These are phyloP conservation scores for Drosophila anomalata DNA, from an alignment of 2,888 invertebrate species.

Conservation along the genomic window DNA sequence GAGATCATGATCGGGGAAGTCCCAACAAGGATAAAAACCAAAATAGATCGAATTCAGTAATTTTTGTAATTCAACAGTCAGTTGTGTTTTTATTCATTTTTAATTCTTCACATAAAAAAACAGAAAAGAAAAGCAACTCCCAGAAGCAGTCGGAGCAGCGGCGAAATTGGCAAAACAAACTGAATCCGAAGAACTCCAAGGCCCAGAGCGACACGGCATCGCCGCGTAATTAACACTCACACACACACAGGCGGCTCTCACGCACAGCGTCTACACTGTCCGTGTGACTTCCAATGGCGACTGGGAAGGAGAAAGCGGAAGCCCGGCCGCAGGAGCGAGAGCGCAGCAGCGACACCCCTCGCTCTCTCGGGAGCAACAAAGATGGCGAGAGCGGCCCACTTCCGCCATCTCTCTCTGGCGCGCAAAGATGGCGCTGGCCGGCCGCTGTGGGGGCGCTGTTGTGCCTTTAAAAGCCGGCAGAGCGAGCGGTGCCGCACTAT, in stretches of 20 bases:
- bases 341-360: constrained; percentile 25
- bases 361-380: constrained; percentile 19
- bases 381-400: background rate
- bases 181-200: constrained; percentile 56
- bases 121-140: constrained; percentile 16
- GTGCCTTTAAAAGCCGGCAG: constrained; percentile 7
- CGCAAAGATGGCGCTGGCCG: constrained; percentile 70
- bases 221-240: constrained; percentile 56
- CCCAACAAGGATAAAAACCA: too few relatives aligned
- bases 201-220: constrained; percentile 43
- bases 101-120: constrained; percentile 8
- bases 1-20: too few relatives aligned
- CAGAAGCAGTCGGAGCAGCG: constrained; percentile 23
- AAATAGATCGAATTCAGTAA: background rate
- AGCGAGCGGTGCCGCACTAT: constrained; percentile 41
- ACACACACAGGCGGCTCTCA: constrained; percentile 42
- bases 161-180: constrained; percentile 76
- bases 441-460: constrained; percentile 8
- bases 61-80: background rate
- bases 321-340: constrained; percentile 13
- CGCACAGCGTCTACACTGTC: constrained; percentile 61
- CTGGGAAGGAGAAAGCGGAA: constrained; percentile 10
- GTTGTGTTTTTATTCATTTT: background rate
- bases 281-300: constrained; percentile 67
- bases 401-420: constrained; percentile 52